These are phyloP conservation scores for Brachypalpus laphriformis DNA, from an alignment of 2,888 invertebrate genomes.

Conservation along the genomic window DNA sequence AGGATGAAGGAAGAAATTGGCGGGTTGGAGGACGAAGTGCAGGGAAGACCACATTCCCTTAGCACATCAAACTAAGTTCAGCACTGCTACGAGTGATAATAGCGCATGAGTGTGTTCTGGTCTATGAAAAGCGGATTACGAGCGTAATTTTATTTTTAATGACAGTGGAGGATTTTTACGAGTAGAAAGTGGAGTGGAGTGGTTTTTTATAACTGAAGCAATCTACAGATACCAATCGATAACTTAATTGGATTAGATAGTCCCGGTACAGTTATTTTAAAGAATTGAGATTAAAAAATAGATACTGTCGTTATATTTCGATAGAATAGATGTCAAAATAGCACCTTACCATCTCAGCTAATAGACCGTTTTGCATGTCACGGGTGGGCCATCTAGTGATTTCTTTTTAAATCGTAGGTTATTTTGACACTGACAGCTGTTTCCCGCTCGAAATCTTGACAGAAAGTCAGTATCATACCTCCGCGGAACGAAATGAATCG, in stretches of 20 bases:
- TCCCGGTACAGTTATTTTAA: not conserved
- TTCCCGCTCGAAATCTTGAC: too few relatives aligned
- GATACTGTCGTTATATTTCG: not conserved
- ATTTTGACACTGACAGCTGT: too few relatives aligned
- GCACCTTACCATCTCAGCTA: too few relatives aligned
- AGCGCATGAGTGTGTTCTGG: not conserved
- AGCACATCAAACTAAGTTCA: not conserved
- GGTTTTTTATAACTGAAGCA: not conserved
- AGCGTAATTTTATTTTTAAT: conserved; percentile 13
- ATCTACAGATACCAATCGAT: not conserved
- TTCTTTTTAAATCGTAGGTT: too few relatives aligned
- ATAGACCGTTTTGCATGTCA: too few relatives aligned
- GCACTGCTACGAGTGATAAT: not conserved
- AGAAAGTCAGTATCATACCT: too few relatives aligned
- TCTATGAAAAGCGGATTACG: not conserved
- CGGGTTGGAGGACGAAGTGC: not conserved
- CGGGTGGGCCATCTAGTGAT: too few relatives aligned
- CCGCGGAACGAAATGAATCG: too few relatives aligned
- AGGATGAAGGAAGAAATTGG: not conserved
- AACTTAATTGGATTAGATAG: not conserved
- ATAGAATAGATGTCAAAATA: not conserved
- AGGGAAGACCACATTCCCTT: not conserved
- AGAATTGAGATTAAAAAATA: not conserved
- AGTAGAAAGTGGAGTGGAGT: not conserved
- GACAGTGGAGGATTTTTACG: not conserved